Evolutionary conservation across 2,797 vertebrate species (phyloP), one percentile per base, ranked within the genome.

Genomic region (Gymnopithys bicolor): DNA sequence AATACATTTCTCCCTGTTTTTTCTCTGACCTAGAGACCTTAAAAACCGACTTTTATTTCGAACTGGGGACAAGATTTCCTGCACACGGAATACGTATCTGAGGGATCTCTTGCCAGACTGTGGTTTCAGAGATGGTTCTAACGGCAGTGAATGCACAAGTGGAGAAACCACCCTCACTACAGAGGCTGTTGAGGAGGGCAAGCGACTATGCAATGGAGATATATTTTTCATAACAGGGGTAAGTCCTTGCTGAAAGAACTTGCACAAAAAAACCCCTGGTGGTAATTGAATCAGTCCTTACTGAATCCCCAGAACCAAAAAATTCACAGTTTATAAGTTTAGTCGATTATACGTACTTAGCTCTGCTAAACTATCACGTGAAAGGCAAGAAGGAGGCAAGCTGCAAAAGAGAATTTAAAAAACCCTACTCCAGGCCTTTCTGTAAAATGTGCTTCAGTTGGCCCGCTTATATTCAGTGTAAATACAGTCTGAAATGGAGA

Each of bases 161-260:
- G 64, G 37, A 83, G 69, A 82, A 76, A 28, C 21, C 25, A 15
- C 74, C 15, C 6, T 11, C 11, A 4, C 37, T 30, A 10, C n/a
- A 62, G n/a, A 66, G 28, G 3, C 48, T 59, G 51, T 80, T 58
- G 94, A 96, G n/a, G 97, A 96, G 63, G 88, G 45, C 69, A 97
- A 75, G 81, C 96, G 98, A 21, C 94, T 99, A 1, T 99, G 98
- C 95, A 99, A 99, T 51, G 98, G 98, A 87, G 98, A 99, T 94
- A 97, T 98, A 95, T 99, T 98, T 97, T 99, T 98, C 85, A 98
- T 99, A 96, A 97, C 32, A 25, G 1, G 6, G 22, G 98, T 98
- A 94, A 94, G 95, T 88, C n/a, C 28, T 76, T 82, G 25, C 37
- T 76, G n/a, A 52, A 69, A 51, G 39, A 71, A 51, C 24, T 53